phyloP scores from a whole-genome alignment of 2,888 invertebrate genomes.

The Eristalis tenax region DNA sequence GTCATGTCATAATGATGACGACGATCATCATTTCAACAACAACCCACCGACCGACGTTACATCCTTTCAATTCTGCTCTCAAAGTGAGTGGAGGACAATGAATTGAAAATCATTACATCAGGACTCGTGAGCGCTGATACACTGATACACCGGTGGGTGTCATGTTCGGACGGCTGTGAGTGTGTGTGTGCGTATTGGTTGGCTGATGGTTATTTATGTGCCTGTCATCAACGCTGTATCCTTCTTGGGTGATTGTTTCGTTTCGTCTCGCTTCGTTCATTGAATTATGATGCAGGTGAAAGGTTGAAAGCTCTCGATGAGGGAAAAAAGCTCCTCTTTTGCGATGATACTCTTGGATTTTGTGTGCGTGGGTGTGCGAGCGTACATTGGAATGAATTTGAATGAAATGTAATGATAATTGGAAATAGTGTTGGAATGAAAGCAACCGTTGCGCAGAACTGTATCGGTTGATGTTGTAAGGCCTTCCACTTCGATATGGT shows the following conservation, averaged over 20 bases:
- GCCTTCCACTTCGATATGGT: background rate
- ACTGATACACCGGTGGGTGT: background rate
- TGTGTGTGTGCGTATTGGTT: background rate
- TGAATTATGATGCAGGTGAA: slow-evolving; percentile 26
- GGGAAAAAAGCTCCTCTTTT: background rate
- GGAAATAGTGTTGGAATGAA: slow-evolving; percentile 41
- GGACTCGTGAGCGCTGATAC: slow-evolving; percentile 26
- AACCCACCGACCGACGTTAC: background rate
- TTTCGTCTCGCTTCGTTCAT: slow-evolving; percentile 7
- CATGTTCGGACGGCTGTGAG: background rate
- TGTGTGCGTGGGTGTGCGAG: background rate
- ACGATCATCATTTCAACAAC: slow-evolving; percentile 11
- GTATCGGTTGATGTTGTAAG: background rate
- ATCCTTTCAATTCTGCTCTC: slow-evolving; percentile 9
- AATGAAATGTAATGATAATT: slow-evolving; percentile 53
- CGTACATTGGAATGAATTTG: slow-evolving; percentile 22
- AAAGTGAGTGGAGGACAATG: slow-evolving; percentile 23
- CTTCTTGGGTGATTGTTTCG: slow-evolving; percentile 15
- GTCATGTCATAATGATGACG: slow-evolving; percentile 36
- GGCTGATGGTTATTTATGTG: slow-evolving; percentile 40
- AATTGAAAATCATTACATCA: slow-evolving; percentile 50
- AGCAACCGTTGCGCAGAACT: slow-evolving; percentile 48
- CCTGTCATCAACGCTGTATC: slow-evolving; percentile 13
- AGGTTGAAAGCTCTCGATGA: slow-evolving; percentile 17
- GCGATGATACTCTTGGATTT: background rate